A percentile compares a stretch with the other conserved stretches of the same genome.
Conservation (phyloP, 1,140 invertebrate species). For the Lethrus apterus region DNA sequence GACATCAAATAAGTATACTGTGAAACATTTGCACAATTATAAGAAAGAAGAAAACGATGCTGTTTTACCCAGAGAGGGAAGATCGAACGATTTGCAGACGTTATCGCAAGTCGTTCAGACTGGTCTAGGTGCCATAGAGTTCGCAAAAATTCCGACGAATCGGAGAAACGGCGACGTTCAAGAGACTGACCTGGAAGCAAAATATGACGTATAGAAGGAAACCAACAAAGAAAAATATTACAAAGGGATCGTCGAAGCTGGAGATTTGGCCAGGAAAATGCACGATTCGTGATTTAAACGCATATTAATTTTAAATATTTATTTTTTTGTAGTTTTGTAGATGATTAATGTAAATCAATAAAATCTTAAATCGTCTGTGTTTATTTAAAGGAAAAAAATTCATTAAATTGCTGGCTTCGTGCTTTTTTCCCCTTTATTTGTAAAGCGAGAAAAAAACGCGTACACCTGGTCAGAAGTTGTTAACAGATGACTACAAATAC, state of each 20-base stretch:
- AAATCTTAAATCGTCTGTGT: too few relatives aligned
- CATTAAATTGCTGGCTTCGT: too few relatives aligned
- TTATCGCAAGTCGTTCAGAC: conserved; percentile 36
- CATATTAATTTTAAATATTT: too few relatives aligned
- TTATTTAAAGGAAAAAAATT: too few relatives aligned
- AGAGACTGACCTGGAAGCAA: conserved; percentile 47
- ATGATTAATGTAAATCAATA: too few relatives aligned
- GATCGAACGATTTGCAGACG: conserved; percentile 32
- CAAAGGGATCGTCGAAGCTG: conserved; percentile 51
- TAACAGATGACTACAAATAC: too few relatives aligned
- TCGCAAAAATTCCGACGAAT: conserved; percentile 17
- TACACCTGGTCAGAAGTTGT: too few relatives aligned
- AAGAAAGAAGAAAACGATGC: conserved; percentile 32
- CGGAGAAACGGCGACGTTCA: conserved; percentile 44
- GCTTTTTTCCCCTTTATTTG: too few relatives aligned
- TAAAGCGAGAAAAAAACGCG: too few relatives aligned
- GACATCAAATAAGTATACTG: conserved; percentile 30
- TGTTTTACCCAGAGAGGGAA: conserved; percentile 24
- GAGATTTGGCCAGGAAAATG: conserved; percentile 37
- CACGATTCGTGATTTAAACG: too few relatives aligned
- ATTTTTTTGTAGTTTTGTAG: too few relatives aligned
- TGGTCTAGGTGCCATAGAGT: conserved; percentile 35
- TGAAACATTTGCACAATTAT: conserved; percentile 47
- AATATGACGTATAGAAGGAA: conserved; percentile 48
- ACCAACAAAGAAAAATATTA: conserved; percentile 47